phyloP scores from a whole-genome alignment of 2,888 invertebrate genomes.

The Chrysodeixis includens region DNA sequence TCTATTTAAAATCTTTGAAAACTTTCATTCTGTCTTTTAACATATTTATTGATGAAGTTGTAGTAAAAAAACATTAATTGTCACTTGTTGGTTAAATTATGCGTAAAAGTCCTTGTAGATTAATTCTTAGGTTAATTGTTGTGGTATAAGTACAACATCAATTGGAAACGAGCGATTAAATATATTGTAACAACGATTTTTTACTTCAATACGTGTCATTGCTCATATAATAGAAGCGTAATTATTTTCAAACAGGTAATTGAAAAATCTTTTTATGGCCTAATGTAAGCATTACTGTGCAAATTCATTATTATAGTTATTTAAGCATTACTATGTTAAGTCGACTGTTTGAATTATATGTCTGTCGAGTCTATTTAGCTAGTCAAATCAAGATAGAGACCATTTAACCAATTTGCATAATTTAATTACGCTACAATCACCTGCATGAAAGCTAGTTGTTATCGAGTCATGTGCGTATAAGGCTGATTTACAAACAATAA shows the following conservation, averaged over 20 bases:
- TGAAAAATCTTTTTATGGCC: conserved; percentile 23
- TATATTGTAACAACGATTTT: background rate
- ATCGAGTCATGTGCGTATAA: background rate
- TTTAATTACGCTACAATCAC: conserved; percentile 3
- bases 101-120: too few species aligned
- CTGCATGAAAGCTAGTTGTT: background rate
- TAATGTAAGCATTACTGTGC: conserved; percentile 24
- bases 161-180: background rate
- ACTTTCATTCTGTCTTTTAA: background rate
- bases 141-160: too few species aligned
- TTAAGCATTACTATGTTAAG: conserved; percentile 9
- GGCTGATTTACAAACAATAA: background rate
- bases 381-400: conserved; percentile 15
- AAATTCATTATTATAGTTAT: conserved; percentile 30
- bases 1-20: conserved; percentile 5
- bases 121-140: too few species aligned
- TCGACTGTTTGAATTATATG: conserved; percentile 29
- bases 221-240: background rate
- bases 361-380: conserved; percentile 29
- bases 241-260: background rate
- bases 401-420: conserved; percentile 6
- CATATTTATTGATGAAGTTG: too few species aligned
- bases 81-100: too few species aligned
- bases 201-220: background rate
- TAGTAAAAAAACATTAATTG: too few species aligned